These are phyloP conservation scores for Harpagoxenus sublaevis DNA, from an alignment of 2,888 invertebrate species.

Conservation along the genomic window DNA sequence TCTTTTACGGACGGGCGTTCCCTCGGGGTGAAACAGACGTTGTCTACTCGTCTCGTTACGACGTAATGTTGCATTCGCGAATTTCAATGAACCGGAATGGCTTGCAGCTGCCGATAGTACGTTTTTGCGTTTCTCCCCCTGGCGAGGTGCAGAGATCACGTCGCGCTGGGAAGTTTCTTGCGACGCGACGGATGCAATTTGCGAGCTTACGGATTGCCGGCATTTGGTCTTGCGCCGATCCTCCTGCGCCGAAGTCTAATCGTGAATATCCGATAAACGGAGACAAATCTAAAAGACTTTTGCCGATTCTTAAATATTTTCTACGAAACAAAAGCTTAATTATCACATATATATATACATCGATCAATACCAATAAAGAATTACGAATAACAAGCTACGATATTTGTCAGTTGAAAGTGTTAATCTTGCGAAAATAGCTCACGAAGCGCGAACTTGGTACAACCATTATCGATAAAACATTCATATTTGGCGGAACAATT, in stretches of 20 bases:
- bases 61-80: constrained; percentile 49
- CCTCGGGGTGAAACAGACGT: constrained; percentile 54
- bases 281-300: not conserved
- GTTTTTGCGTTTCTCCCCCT: constrained; percentile 45
- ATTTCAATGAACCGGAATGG: constrained; percentile 64
- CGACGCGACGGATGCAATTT: constrained; percentile 33
- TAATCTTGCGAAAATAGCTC: not conserved
- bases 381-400: not conserved
- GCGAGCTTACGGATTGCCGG: constrained; percentile 46
- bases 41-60: constrained; percentile 59
- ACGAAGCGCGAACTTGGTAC: not conserved
- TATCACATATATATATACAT: not conserved
- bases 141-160: constrained; percentile 26
- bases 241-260: not conserved
- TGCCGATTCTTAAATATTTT: not conserved
- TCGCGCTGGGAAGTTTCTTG: constrained; percentile 38
- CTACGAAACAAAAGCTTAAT: not conserved
- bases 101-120: constrained; percentile 52
- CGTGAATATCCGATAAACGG: not conserved
- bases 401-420: not conserved
- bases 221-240: constrained; percentile 6
- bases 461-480: not conserved
- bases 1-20: constrained; percentile 45
- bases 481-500: not conserved
- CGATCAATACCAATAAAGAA: not conserved